Evolutionary conservation across 2,797 vertebrate species (phyloP).

Genomic region (Karalla daura): DNA sequence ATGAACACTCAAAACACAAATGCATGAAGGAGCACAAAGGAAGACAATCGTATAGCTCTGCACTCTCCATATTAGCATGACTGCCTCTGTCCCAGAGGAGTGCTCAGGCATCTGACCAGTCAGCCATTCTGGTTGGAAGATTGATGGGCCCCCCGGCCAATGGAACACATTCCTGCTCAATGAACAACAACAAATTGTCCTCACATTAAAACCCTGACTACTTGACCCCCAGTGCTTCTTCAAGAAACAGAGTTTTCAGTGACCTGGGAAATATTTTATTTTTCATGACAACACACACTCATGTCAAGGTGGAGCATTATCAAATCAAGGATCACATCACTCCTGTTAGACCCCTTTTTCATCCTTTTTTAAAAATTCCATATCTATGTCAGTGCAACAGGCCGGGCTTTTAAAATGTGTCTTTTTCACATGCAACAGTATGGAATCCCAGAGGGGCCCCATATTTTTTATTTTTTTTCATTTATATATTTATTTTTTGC

Average conservation of each 20-base stretch:
- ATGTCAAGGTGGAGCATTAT: slow-evolving; percentile 24
- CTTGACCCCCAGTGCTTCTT: slow-evolving; percentile 86
- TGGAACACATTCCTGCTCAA: slow-evolving; percentile 90
- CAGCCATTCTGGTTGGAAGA: slow-evolving; percentile 76
- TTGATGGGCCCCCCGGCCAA: slow-evolving; percentile 88
- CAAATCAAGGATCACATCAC: slow-evolving; percentile 28
- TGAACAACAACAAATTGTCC: slow-evolving; percentile 90
- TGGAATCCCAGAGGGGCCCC: too few species aligned
- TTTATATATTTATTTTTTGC: too few species aligned
- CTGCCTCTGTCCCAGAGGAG: slow-evolving; percentile 64
- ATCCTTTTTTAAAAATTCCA: not conserved
- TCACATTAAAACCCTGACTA: slow-evolving; percentile 86
- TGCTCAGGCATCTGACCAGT: slow-evolving; percentile 64
- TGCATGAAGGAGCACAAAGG: slow-evolving; percentile 17
- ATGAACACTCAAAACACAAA: slow-evolving; percentile 12
- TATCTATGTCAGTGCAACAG: not conserved
- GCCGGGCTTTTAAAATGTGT: not conserved
- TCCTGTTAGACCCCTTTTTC: slow-evolving; percentile 1
- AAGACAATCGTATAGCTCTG: slow-evolving; percentile 31
- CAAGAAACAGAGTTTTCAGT: slow-evolving; percentile 82
- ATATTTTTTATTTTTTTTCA: too few species aligned
- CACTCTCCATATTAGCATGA: slow-evolving; percentile 41
- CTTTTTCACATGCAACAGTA: not conserved
- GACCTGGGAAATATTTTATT: slow-evolving; percentile 77
- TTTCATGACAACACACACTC: slow-evolving; percentile 46